Base-by-base conservation (phyloP, 37 sponge, comb jelly and placozoan genomes). In the Beroe forskalii region DNA sequence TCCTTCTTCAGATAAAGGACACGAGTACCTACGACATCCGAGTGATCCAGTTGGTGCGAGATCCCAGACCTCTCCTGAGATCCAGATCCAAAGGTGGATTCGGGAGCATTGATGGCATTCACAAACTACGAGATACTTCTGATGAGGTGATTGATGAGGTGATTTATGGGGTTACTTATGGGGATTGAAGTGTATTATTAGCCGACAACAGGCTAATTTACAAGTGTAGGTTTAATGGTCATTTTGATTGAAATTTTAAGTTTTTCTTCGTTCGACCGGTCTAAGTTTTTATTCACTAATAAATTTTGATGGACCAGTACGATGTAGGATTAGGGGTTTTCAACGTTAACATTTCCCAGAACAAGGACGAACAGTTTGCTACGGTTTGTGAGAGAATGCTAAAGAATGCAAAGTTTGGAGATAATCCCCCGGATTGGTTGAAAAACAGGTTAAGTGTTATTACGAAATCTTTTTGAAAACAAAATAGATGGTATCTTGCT, bases 341-440 rank as follows among this genome's bases (percentile, higher is more conserved):
- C n/a, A n/a, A n/a, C n/a, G n/a, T n/a, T n/a, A n/a, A n/a, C n/a
- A n/a, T n/a, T n/a, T n/a, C n/a, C n/a, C n/a, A n/a, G n/a, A n/a
- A n/a, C n/a, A n/a, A n/a, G n/a, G n/a, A n/a, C n/a, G n/a, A n/a
- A 2, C 72, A 69, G 38, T 69, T 19, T 35, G 86, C 25, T 0
- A 80, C 86, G n/a, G 55, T 80, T 44, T 80, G 86, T 43, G 27
- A 41, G 27, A 41, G 86, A 24, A 80, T 80, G 86, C 48, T 80
- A 6, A 38, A 80, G 1, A 44, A 6, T 80, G 23, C 86, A 14
- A 35, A 23, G 22, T 30, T 80, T 44, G 86, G 86, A 19, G 86
- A 80, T 38, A 80, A 80, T 25, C 86, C 86, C n/a, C 86, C 86
- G 22, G 86, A 41, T 48, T 80, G 86, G 86, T 48, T 80, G 37